Conservation (phyloP, 2,888 invertebrate genomes). For the Megaustenia siamemsis region DNA sequence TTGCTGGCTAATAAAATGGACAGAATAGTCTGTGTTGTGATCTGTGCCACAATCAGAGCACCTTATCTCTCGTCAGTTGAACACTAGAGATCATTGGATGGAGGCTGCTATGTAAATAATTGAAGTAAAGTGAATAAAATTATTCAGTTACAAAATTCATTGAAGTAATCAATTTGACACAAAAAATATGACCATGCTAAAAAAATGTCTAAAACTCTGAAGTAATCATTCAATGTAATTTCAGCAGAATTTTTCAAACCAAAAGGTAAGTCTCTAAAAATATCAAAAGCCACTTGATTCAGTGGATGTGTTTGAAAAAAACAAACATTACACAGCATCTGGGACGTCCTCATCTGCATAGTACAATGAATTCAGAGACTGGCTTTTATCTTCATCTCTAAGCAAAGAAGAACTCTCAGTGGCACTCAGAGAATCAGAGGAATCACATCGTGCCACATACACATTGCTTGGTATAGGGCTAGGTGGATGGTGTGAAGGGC, state of each 20-base stretch:
- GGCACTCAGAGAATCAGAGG: conserved; percentile 79
- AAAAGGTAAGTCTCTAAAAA: background rate
- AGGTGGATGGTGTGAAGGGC: conserved; percentile 72
- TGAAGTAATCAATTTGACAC: too few relatives aligned
- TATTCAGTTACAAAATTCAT: too few relatives aligned
- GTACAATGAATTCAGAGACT: conserved; percentile 69
- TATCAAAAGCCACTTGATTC: background rate
- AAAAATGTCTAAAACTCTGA: too few relatives aligned
- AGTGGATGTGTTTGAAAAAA: background rate
- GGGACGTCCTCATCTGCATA: conserved; percentile 68
- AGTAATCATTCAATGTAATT: background rate
- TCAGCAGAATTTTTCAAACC: background rate
- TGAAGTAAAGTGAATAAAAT: too few relatives aligned
- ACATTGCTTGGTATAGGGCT: conserved; percentile 74
- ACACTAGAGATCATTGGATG: too few relatives aligned
- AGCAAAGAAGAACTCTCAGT: conserved; percentile 83
- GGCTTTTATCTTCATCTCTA: conserved; percentile 75
- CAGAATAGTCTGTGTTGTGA: too few relatives aligned
- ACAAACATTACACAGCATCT: conserved; percentile 45
- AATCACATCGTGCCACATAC: conserved; percentile 77
- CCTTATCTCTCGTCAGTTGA: too few relatives aligned
- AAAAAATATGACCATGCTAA: too few relatives aligned
- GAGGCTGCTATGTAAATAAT: too few relatives aligned
- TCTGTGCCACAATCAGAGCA: too few relatives aligned
- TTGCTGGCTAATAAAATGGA: too few relatives aligned